Conservation (phyloP, 1,140 invertebrate species). For the Leptopilina clavipes region DNA sequence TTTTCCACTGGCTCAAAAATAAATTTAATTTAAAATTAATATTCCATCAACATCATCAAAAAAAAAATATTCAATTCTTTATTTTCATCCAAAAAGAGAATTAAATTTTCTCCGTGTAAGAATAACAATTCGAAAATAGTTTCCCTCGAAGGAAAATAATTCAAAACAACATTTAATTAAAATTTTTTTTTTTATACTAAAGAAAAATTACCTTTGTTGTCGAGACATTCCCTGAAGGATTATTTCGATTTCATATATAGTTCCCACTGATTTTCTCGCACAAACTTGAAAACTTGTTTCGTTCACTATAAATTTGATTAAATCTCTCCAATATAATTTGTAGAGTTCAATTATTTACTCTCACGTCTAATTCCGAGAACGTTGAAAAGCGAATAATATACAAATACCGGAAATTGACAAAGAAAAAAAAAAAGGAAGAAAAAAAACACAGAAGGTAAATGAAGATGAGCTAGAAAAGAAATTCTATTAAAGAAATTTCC, state of each 20-base stretch:
- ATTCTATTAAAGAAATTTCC: not conserved
- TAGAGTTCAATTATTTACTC: not conserved
- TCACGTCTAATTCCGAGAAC: not conserved
- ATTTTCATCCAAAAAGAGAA: no score
- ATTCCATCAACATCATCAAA: no score
- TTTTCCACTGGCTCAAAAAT: no score
- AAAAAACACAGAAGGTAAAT: not conserved
- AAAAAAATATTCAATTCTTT: no score
- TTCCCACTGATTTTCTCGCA: not conserved
- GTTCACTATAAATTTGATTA: not conserved
- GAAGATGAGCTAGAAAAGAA: not conserved
- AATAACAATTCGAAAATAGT: no score
- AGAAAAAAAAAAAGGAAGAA: not conserved
- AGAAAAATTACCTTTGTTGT: constrained; percentile 2
- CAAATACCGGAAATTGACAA: not conserved
- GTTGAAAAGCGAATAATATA: not conserved
- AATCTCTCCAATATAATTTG: not conserved
- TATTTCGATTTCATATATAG: not conserved
- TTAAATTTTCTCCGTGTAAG: no score
- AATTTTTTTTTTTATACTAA: not conserved
- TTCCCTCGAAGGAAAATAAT: no score
- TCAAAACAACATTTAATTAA: not conserved
- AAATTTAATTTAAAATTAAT: no score
- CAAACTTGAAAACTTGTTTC: not conserved
- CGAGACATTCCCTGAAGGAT: not conserved